Percentiles rank a stretch among this genome's conserved stretches.
Evolutionary conservation across 2,888 invertebrate species (phyloP).

Genomic region (Creontiades dilutus): DNA sequence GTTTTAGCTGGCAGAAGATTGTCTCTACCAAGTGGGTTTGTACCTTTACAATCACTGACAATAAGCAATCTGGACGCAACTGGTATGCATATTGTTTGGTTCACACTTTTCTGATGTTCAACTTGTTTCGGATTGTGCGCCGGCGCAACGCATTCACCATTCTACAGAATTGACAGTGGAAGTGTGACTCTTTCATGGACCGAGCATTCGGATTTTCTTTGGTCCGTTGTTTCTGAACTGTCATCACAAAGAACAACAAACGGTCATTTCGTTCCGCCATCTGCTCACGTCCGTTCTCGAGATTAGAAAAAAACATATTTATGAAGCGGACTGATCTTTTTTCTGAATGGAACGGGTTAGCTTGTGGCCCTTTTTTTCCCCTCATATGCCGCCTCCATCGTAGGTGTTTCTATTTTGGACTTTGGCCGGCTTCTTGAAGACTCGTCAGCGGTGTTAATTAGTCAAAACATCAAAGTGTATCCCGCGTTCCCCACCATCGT

Average conservation of each 20-base stretch:
- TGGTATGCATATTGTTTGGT: too few relatives aligned
- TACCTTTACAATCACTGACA: too few relatives aligned
- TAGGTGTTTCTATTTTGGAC: constrained; percentile 51
- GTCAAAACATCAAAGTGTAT: constrained; percentile 71
- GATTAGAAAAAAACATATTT: constrained; percentile 56
- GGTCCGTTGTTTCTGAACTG: constrained; percentile 57
- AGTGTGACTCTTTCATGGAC: constrained; percentile 41
- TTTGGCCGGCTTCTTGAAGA: constrained; percentile 57
- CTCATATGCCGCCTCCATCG: constrained; percentile 43
- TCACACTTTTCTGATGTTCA: too few relatives aligned
- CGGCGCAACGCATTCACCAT: background rate
- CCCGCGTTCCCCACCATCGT: constrained; percentile 40
- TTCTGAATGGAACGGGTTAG: constrained; percentile 62
- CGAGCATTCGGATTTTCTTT: constrained; percentile 40
- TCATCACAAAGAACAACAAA: constrained; percentile 62
- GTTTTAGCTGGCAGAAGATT: too few relatives aligned
- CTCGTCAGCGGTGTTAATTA: constrained; percentile 71
- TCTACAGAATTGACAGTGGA: constrained; percentile 30
- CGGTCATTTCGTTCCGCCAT: constrained; percentile 66
- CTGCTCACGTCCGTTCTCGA: constrained; percentile 60
- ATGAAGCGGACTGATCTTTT: constrained; percentile 45
- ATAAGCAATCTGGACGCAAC: too few relatives aligned
- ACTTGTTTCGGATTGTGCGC: background rate
- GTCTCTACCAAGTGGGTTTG: too few relatives aligned
- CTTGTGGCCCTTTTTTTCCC: constrained; percentile 8